Evolutionary conservation across 2,113 vertebrate genomes (phyloP).

Genomic region (Myiagra hebetior): DNA sequence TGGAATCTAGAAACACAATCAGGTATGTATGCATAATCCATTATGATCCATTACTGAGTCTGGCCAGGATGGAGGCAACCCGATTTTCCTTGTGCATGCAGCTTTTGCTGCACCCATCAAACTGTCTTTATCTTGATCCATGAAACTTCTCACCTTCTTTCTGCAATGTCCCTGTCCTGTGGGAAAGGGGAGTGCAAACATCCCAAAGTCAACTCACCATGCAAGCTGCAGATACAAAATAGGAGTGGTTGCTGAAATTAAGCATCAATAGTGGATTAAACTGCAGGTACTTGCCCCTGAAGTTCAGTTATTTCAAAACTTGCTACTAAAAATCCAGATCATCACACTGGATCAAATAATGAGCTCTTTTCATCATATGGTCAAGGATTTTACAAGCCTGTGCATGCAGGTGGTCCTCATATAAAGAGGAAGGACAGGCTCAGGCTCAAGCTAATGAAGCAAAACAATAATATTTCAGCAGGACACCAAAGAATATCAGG

Average conservation of each 20-base stretch:
- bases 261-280: neutral
- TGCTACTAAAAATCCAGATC: neutral
- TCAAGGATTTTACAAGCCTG: neutral
- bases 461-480: neutral
- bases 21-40: neutral
- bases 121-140: neutral
- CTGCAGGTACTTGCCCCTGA: neutral
- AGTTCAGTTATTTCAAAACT: neutral
- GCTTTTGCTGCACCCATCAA: neutral
- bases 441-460: neutral
- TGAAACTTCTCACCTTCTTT: neutral
- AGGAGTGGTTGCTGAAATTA: neutral
- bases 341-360: neutral
- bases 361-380: neutral
- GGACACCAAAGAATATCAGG: neutral
- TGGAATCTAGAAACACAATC: neutral
- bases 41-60: neutral
- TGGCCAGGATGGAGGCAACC: neutral
- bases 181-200: neutral
- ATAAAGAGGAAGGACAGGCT: neutral
- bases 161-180: neutral
- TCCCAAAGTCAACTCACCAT: neutral
- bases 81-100: neutral
- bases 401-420: neutral
- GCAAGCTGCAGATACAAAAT: neutral